Conservation (phyloP, 2,113 vertebrate genomes). For the Nanorana parkeri region DNA sequence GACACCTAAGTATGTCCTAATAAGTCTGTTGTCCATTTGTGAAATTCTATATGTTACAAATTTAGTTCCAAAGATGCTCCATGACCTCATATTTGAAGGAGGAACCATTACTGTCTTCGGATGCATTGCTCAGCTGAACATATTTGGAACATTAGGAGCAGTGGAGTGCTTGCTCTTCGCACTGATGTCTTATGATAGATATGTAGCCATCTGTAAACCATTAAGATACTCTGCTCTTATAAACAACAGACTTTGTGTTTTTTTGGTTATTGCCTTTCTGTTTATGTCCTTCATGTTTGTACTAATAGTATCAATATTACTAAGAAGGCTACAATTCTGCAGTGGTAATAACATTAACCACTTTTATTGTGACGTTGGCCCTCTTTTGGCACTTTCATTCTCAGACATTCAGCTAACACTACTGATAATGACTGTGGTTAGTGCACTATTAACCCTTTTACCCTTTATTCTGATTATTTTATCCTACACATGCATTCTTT, state of each 20-base stretch:
- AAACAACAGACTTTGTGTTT: not conserved
- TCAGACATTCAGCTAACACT: too few relatives aligned
- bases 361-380: too few relatives aligned
- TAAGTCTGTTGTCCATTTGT: not conserved
- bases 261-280: conserved; percentile 51
- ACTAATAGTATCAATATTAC: not conserved
- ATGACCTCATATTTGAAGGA: not conserved
- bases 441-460: conserved; percentile 39
- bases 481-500: not conserved
- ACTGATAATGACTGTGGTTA: too few relatives aligned
- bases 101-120: conserved; percentile 50
- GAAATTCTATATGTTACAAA: not conserved
- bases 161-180: conserved; percentile 62
- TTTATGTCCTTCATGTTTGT: conserved; percentile 59
- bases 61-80: not conserved
- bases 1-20: not conserved
- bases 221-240: conserved; percentile 60
- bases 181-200: conserved; percentile 64
- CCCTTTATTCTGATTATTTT: not conserved
- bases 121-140: conserved; percentile 62
- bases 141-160: conserved; percentile 63
- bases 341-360: too few relatives aligned
- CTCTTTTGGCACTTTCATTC: too few relatives aligned
- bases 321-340: conserved; percentile 61
- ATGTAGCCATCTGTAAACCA: conserved; percentile 63